Evolutionary conservation across 2,113 vertebrate genomes (phyloP).

Genomic region (Cyprinus carpio): DNA sequence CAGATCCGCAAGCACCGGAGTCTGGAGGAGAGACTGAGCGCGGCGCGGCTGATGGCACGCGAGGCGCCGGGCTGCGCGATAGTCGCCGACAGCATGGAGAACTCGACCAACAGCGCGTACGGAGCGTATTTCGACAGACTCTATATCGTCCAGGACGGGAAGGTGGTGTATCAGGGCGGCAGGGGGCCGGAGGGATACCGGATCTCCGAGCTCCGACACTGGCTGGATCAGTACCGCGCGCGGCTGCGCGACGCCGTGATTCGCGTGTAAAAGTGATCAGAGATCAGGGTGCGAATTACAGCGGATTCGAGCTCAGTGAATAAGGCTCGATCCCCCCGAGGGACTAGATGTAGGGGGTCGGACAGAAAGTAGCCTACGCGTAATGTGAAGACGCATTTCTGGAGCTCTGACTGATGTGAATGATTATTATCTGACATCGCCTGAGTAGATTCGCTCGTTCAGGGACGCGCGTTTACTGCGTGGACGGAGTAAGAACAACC

Average conservation of each 20-base stretch:
- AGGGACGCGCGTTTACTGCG: too few relatives aligned
- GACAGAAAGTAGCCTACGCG: too few relatives aligned
- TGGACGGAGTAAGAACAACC: too few relatives aligned
- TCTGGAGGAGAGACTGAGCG: constrained; percentile 89
- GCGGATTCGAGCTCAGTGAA: too few relatives aligned
- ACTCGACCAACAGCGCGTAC: constrained; percentile 91
- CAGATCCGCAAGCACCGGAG: constrained; percentile 90
- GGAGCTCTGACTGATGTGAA: too few relatives aligned
- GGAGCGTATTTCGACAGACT: constrained; percentile 97
- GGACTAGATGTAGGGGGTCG: too few relatives aligned
- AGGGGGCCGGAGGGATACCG: constrained; percentile 93
- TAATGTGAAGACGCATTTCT: too few relatives aligned
- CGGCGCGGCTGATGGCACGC: constrained; percentile 86
- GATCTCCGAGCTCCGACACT: constrained; percentile 89
- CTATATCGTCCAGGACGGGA: constrained; percentile 87
- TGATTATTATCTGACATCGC: too few relatives aligned
- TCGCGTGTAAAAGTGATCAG: constrained; percentile 72
- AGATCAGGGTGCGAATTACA: too few relatives aligned
- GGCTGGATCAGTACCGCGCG: constrained; percentile 85
- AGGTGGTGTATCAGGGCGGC: constrained; percentile 91
- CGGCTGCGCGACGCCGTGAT: constrained; percentile 74
- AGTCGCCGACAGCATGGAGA: constrained; percentile 94
- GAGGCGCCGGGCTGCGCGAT: constrained; percentile 85
- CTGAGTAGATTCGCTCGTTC: too few relatives aligned
- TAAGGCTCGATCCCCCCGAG: too few relatives aligned